Evolutionary conservation across 2,797 vertebrate genomes (phyloP), one percentile per base, ranked within the genome.

Genomic region (Pipistrellus kuhlii): DNA sequence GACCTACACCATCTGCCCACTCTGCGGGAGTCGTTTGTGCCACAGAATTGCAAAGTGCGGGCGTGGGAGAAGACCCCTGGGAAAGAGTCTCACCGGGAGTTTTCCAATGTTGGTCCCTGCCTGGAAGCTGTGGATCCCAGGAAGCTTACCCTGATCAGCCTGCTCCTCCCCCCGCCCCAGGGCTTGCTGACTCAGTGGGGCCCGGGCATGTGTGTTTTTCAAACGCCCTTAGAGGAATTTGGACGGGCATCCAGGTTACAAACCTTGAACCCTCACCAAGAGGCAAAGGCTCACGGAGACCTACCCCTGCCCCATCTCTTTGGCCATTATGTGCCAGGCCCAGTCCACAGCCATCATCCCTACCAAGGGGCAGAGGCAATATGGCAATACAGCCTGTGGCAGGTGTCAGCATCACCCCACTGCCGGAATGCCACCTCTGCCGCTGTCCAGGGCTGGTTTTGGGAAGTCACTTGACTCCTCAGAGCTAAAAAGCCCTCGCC

Each of bases 41-140:
- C 68, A 18, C 15, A 6, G 53, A 51, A 11, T 21, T 57, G n/a
- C 12, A 21, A 30, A 9, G n/a, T 6, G 2, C 23, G n/a, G 2
- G 2, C 2, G 30, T 72, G 20, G 8, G 35, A 59, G 44, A 25
- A 59, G n/a, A 13, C 17, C 8, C 10, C 25, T 3, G 4, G 92
- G 17, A 13, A 13, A 41, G 15, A 0, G 21, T 5, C 9, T 7
- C 7, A 0, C 2, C 0, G 0, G 11, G 2, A 30, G 2, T 25
- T 48, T 38, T 41, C 30, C 35, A 25, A 13, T 4, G 4, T 3
- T 3, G 4, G 7, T 3, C 38, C 25, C 75, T 4, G 25, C 5
- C 23, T 5, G 35, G 57, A 32, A 21, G 41, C 21, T 51, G 32
- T 7, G 59, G 13, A 20, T 15, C 20, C 1, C 6, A 57, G 30